phyloP scores from a whole-genome alignment of 2,113 vertebrate genomes.

The Pteronura brasiliensis region DNA sequence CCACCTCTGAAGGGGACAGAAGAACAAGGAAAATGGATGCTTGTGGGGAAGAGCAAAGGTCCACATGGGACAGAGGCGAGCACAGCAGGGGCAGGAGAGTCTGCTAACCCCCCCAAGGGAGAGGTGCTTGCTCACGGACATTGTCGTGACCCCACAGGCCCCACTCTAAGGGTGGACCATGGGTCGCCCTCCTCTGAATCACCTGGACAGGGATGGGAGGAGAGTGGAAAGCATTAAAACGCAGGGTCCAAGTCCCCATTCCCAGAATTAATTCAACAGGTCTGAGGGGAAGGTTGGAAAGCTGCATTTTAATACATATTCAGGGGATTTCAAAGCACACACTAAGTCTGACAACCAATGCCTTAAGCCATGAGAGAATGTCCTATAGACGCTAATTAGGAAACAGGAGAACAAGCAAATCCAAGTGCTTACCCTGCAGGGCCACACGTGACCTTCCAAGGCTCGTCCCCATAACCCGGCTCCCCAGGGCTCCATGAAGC shows the following conservation, averaged over 20 bases:
- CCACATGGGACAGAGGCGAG: rapidly evolving
- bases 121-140: rapidly evolving
- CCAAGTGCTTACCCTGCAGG: not conserved
- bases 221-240: not conserved
- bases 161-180: not conserved
- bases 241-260: rapidly evolving
- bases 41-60: rapidly evolving
- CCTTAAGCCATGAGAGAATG: not conserved
- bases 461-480: not conserved
- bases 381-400: not conserved
- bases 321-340: not conserved
- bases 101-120: rapidly evolving
- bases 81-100: rapidly evolving
- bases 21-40: not conserved
- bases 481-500: not conserved
- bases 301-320: not conserved
- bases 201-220: rapidly evolving
- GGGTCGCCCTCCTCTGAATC: not conserved
- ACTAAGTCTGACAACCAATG: not conserved
- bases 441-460: not conserved
- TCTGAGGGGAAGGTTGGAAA: not conserved
- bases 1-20: not conserved
- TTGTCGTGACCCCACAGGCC: rapidly evolving
- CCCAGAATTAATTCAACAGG: not conserved
- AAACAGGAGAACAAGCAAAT: not conserved